Base-by-base conservation (phyloP, 2,113 vertebrate genomes). In the Sphaerodactylus townsendi region DNA sequence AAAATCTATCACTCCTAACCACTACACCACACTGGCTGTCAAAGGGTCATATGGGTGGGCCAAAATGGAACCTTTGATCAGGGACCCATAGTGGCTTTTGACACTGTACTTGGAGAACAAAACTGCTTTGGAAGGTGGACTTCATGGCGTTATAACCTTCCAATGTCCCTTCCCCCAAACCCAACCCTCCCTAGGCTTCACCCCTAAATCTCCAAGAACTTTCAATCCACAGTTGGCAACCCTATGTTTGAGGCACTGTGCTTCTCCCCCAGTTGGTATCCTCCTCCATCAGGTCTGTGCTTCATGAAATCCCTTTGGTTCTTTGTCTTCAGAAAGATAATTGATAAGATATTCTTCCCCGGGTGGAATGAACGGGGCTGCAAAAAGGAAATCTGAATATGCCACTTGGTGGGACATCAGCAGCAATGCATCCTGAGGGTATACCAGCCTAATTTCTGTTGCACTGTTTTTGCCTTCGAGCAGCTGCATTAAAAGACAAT, bases 401-500 rank as follows among this genome's bases (percentile, higher is more conserved):
- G 30, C 50, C 74, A 74, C 79, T 79, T 37, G 82, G 68, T 73
- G 48, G 10, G 41, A 82, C 82, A 50, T 83, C 10, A 11, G 46
- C 81, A 86, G 7, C 0, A 77, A 50, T 59, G 35, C 72, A 46
- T 66, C 50, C 10, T 84, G 21, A 48, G 19, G 0, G 2, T 37
- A n/a, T 59, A 37, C 70, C 70, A 92, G 8, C 62, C 15, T 11
- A 62, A 59, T 78, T 50, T 6, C 39, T 66, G 62, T 2, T 59
- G 83, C 85, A 85, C 82, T 73, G n/a, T 76, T 92, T 35, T n/a
- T 2, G 35, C 15, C 30, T 68, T 77, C 3, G 5, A 5, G 14
- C 77, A 88, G 28, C 81, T 87, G 44, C 6, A 30, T 59, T 68
- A 15, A 74, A 87, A 68, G 81, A 56, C 10, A 77, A 85, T 75